Evolutionary conservation across 2,888 invertebrate genomes (phyloP), one percentile per base, ranked within the genome.

Genomic region (Apodemia zela): DNA sequence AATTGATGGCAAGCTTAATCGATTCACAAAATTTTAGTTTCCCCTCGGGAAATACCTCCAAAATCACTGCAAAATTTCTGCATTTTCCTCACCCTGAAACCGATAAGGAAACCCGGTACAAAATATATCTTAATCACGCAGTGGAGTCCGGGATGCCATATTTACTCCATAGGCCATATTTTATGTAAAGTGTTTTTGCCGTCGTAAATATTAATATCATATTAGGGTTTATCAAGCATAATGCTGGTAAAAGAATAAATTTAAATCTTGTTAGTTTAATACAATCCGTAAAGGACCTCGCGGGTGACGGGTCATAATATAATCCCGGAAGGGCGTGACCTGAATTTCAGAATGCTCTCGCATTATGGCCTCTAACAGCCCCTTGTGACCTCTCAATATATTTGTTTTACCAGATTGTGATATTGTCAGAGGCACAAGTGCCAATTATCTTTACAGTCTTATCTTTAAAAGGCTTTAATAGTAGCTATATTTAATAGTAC

Each of bases 311-410:
- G 64, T 61, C 61, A 65, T 49, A 45, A 60, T 62, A 67, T 67
- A 75, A 74, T 75, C 69, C 72, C 65, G 68, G 67, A 35, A 17
- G 67, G 62, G 69, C 71, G 69, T 71, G 72, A 72, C 68, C 62
- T 63, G 78, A 74, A 74, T 75, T 67, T 65, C 57, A 51, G 66
- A 58, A 63, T 63, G 62, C 61, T 65, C 60, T 57, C 61, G 67
- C 68, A 68, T 74, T 75, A 73, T 74, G 71, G 68, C 68, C 65
- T 63, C 63, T 66, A 66, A 51, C 51, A 51, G 51, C 51, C 51
- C 51, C 51, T 18, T 11, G 51, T 51, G 59, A 38, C 62, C 60
- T 54, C 18, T 54, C 51, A 54, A 54, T 54, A 54, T 54, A 54
- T 54, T 54, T 54, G 51, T 54, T 54, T 54, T 54, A 54, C 51